Conservation (phyloP, 2,888 invertebrate species). For the Drosophila falleni region DNA sequence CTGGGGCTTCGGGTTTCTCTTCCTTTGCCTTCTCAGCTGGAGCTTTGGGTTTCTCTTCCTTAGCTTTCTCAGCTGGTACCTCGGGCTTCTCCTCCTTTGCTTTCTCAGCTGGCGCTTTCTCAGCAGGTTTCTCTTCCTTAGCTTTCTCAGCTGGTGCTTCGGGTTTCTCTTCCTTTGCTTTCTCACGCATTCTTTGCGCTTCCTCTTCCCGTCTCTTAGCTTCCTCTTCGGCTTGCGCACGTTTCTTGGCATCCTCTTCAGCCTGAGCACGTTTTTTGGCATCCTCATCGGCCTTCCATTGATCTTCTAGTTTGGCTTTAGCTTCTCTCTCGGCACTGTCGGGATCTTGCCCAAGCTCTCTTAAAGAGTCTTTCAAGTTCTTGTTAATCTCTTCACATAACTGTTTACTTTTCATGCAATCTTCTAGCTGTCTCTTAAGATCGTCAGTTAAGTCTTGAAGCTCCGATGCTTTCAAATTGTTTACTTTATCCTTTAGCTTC, state of each 20-base stretch:
- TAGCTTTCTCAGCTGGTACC: not conserved
- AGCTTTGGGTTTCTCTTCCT: not conserved
- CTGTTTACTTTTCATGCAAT: constrained; percentile 53
- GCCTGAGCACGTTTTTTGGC: constrained; percentile 10
- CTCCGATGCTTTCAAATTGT: constrained; percentile 63
- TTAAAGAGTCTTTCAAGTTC: constrained; percentile 38
- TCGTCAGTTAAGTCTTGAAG: constrained; percentile 66
- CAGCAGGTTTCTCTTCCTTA: not conserved
- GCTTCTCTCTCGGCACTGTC: constrained; percentile 23
- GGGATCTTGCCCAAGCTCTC: constrained; percentile 55
- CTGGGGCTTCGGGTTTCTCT: not conserved
- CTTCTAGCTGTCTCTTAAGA: constrained; percentile 64
- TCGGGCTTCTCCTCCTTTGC: not conserved
- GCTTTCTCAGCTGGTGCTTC: not conserved
- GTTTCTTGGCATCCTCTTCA: constrained; percentile 3
- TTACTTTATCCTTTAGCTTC: constrained; percentile 61
- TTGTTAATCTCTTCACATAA: constrained; percentile 63
- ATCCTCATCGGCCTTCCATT: constrained; percentile 16
- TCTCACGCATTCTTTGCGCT: not conserved
- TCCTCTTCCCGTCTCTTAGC: not conserved
- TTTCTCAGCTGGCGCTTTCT: not conserved
- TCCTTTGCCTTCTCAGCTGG: not conserved
- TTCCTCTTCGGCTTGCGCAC: not conserved
- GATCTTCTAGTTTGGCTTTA: constrained; percentile 5
- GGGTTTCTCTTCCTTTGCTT: not conserved